A percentile compares a stretch with the other conserved stretches of the same genome.
Evolutionary conservation across 2,888 invertebrate species (phyloP).

Genomic region (Panopea generosa): DNA sequence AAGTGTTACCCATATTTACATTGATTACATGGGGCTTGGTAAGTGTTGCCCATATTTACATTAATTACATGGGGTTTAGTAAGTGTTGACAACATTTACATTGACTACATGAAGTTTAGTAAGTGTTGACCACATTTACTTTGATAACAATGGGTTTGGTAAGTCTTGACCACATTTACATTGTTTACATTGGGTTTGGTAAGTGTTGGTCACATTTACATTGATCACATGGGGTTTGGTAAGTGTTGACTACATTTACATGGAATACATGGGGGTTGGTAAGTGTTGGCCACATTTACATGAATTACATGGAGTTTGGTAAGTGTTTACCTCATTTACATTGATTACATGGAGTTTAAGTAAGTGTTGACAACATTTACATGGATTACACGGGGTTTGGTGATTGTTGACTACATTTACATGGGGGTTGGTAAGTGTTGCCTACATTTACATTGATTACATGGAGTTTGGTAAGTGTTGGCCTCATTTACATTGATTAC

Average conservation of each 20-base stretch:
- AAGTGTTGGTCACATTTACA: constrained; percentile 91
- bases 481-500: no score
- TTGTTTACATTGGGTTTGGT: neutral
- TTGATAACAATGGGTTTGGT: neutral
- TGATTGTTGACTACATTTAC: no score
- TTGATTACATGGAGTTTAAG: constrained; percentile 99
- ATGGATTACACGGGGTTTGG: constrained; percentile 90
- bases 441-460: no score
- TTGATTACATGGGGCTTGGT: constrained; percentile 99
- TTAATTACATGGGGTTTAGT: constrained; percentile 99
- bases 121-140: no score
- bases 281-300: constrained; percentile 94
- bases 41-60: constrained; percentile 91
- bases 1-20: constrained; percentile 91
- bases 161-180: constrained; percentile 91
- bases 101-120: constrained; percentile 99
- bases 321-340: constrained; percentile 90
- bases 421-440: no score
- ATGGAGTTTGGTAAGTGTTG: no score
- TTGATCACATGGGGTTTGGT: neutral
- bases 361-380: constrained; percentile 90
- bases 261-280: neutral
- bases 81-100: constrained; percentile 91
- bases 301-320: constrained; percentile 99
- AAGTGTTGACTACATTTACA: constrained; percentile 91